A percentile compares a stretch with the other conserved stretches of the same genome.
Conservation (phyloP, 2,888 invertebrate species). For the Pterobdella sp. region DNA sequence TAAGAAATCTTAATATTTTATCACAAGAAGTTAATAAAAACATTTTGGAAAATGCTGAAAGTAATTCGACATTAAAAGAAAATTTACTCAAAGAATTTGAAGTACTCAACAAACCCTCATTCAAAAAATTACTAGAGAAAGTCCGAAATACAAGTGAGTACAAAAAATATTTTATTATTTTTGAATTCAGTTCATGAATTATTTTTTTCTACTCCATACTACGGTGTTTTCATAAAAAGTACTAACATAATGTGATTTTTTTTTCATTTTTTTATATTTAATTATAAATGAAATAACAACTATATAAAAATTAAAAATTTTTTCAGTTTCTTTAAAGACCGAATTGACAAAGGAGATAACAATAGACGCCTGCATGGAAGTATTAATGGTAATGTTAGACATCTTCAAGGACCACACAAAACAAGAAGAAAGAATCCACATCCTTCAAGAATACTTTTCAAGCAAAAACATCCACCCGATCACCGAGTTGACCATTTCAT, state of each 20-base stretch:
- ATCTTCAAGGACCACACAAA: not conserved
- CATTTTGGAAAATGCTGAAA: not conserved
- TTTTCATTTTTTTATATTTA: too few species aligned
- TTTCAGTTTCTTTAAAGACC: not conserved
- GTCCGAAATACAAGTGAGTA: slow-evolving; percentile 3
- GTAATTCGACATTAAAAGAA: not conserved
- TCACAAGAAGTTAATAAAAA: not conserved
- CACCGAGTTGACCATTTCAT: not conserved
- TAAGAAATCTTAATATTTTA: not conserved
- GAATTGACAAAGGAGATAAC: not conserved
- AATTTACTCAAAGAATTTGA: not conserved
- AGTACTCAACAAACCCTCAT: not conserved
- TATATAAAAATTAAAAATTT: not conserved
- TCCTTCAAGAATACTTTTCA: not conserved
- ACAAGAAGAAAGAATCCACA: not conserved
- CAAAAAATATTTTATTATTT: not conserved
- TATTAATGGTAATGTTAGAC: not conserved
- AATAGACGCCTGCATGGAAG: slow-evolving; percentile 1
- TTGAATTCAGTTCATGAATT: too few species aligned
- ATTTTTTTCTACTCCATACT: too few species aligned
- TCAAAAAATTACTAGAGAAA: not conserved
- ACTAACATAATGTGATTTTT: too few species aligned
- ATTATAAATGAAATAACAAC: too few species aligned
- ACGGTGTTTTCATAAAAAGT: too few species aligned
- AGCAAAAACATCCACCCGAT: not conserved